Evolutionary conservation across 2,113 vertebrate species (phyloP), one percentile per base, ranked within the genome.

Genomic region (Laterallus jamaicensis): DNA sequence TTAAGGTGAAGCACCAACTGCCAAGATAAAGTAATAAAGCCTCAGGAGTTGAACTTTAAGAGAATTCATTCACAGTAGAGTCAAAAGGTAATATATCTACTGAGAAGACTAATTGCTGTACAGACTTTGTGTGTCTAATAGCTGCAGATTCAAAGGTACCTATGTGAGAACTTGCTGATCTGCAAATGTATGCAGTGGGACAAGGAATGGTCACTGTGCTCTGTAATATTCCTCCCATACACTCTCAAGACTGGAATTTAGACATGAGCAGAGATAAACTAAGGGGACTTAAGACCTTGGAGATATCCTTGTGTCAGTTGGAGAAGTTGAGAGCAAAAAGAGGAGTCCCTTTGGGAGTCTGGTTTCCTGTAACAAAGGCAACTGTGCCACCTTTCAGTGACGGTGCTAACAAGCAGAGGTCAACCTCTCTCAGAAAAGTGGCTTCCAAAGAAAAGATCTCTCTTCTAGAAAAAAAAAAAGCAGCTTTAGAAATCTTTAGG

Each of bases 271-370:
- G 28, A 87, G 92, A 86, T 92, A 94, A 71, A 10, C 60, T 74
- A 71, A 88, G 83, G 73, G 82, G 80, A 92, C 69, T 44, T 92
- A 68, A 84, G 83, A 95, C 83, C 88, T 83, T 25, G 22, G 49
- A 75, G 82, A 82, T 67, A 82, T 75, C 54, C 26, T 69, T 90
- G 39, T 85, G 75, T 89, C 0, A 1, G 82, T 84, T 85, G 71
- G 71, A 71, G 82, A 96, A 94, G 85, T 22, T 90, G 85, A 95
- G 90, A 93, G 79, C 60, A 90, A 95, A 95, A 79, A 94, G 39
- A 80, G 67, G 52, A 92, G 21, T 90, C 82, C 88, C 89, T 85
- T 25, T 62, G 89, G 94, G 85, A 96, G 55, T 47, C 85, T 93
- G 47, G 40, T 56, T 93, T 68, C 58, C 42, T 3, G 5, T 40